phyloP scores from a whole-genome alignment of 2,113 vertebrate genomes.

The Climacteris rufus region DNA sequence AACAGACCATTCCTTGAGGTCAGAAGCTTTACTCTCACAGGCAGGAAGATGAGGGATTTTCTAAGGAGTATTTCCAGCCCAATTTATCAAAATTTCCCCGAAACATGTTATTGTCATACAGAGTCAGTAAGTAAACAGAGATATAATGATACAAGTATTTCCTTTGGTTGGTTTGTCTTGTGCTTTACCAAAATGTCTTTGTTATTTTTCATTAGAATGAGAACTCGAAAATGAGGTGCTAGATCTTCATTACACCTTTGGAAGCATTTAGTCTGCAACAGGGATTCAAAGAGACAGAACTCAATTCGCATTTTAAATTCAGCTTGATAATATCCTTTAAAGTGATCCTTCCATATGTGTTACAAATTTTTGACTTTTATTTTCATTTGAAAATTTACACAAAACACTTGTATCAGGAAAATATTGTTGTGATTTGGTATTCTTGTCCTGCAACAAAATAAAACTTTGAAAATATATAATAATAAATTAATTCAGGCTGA shows the following conservation, averaged over 20 bases:
- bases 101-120: neutral
- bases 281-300: neutral
- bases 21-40: neutral
- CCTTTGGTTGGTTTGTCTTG: neutral
- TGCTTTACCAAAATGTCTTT: neutral
- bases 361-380: neutral
- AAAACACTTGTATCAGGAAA: neutral
- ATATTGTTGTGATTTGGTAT: neutral
- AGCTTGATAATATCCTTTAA: neutral
- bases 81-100: neutral
- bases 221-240: neutral
- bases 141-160: neutral
- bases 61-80: neutral
- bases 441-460: rapidly evolving
- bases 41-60: neutral
- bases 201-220: neutral
- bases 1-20: neutral
- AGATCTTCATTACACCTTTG: neutral
- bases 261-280: neutral
- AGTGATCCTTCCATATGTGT: neutral
- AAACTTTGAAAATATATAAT: neutral
- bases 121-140: neutral
- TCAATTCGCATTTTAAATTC: neutral
- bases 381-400: neutral
- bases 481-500: neutral